phyloP scores from a whole-genome alignment of 2,113 vertebrate genomes.

The Gallinago media region DNA sequence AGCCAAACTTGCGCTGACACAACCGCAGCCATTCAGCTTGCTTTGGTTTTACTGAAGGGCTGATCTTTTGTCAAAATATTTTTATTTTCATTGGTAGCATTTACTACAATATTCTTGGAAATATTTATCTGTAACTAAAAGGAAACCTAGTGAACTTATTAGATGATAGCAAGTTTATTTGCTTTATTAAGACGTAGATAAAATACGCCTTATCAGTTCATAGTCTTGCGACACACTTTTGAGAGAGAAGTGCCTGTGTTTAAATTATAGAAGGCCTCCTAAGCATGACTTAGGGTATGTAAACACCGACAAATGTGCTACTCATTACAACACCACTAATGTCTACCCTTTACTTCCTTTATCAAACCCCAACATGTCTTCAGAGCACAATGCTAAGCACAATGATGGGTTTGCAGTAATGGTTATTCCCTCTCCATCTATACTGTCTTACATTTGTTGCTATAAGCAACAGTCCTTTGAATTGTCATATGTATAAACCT shows the following conservation, averaged over 20 bases:
- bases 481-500: constrained; percentile 2
- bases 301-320: background rate
- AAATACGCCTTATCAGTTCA: background rate
- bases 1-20: background rate
- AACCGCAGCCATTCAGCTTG: background rate
- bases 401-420: background rate
- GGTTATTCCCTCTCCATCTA: background rate
- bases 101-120: background rate
- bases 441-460: constrained; percentile 7
- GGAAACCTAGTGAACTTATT: background rate
- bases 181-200: background rate
- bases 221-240: background rate
- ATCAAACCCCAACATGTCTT: background rate
- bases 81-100: background rate
- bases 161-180: background rate
- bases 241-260: background rate
- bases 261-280: background rate
- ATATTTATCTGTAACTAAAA: background rate
- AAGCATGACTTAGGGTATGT: background rate
- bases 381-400: background rate
- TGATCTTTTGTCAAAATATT: background rate
- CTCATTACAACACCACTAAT: background rate
- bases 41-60: background rate
- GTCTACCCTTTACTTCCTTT: background rate
- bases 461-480: constrained; percentile 34